A percentile compares a stretch with the other conserved stretches of the same genome.
These are phyloP conservation scores for Dendrocincla tyrannina DNA, from an alignment of 2,797 vertebrate genomes.

Conservation along the genomic window DNA sequence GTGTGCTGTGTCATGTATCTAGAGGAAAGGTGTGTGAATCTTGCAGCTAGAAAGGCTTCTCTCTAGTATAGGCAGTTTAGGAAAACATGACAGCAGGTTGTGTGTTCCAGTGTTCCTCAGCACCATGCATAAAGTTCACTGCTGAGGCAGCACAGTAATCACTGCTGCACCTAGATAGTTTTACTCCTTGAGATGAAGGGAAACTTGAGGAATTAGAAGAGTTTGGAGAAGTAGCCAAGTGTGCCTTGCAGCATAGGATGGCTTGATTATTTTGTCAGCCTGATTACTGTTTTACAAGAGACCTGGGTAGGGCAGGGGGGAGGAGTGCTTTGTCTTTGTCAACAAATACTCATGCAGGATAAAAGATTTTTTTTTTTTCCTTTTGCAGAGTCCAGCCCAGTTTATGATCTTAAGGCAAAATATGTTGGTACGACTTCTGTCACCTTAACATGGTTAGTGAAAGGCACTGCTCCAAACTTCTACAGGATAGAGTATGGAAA, in stretches of 20 bases:
- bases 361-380: not conserved
- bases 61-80: not conserved
- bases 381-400: not conserved
- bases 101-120: not conserved
- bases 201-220: not conserved
- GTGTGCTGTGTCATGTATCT: not conserved
- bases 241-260: not conserved
- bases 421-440: not conserved
- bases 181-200: not conserved
- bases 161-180: not conserved
- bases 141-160: not conserved
- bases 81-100: not conserved
- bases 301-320: too few species aligned
- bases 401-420: not conserved
- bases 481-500: not conserved
- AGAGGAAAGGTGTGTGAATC: not conserved
- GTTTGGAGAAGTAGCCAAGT: not conserved
- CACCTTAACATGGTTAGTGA: not conserved
- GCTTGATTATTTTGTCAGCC: not conserved
- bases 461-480: rapidly evolving
- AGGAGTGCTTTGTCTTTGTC: not conserved
- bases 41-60: not conserved
- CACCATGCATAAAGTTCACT: not conserved
- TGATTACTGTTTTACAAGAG: not conserved
- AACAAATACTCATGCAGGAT: not conserved